These are phyloP conservation scores for Epizoanthus fatuus DNA, from an alignment of 92 coral and sea anemone genomes.

Conservation along the genomic window DNA sequence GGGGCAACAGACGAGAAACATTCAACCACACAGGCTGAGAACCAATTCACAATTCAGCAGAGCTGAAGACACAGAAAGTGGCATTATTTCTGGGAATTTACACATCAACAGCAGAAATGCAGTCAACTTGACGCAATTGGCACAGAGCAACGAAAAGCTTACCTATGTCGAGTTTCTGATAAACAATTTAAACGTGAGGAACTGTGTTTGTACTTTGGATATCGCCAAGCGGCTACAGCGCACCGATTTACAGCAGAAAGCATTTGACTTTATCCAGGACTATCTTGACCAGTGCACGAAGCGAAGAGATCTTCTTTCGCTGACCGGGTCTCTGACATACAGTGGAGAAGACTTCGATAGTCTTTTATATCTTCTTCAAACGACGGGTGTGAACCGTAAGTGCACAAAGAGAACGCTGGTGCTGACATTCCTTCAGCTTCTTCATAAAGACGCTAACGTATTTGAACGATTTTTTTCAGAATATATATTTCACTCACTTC, in stretches of 20 bases:
- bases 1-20: not conserved
- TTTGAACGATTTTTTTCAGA: slow-evolving; percentile 3
- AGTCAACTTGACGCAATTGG: not conserved
- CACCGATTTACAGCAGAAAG: not conserved
- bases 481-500: slow-evolving; percentile 1
- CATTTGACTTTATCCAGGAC: not conserved
- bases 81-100: not conserved
- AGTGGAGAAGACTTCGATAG: slow-evolving; percentile 7
- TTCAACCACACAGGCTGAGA: not conserved
- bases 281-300: slow-evolving; percentile 13
- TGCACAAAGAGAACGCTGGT: not conserved
- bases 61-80: not conserved
- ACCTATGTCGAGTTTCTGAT: not conserved
- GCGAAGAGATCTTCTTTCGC: not conserved
- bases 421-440: not conserved
- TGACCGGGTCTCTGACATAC: slow-evolving; percentile 27
- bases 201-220: slow-evolving; percentile 6
- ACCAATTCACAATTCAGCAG: not conserved
- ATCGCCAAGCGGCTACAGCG: not conserved
- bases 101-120: not conserved
- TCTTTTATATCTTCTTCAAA: slow-evolving; percentile 18
- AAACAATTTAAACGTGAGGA: not conserved
- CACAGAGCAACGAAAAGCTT: not conserved
- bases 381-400: not conserved
- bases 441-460: slow-evolving; percentile 21